phyloP scores from a whole-genome alignment of 2,888 invertebrate species.

The Tiliacea citrago region DNA sequence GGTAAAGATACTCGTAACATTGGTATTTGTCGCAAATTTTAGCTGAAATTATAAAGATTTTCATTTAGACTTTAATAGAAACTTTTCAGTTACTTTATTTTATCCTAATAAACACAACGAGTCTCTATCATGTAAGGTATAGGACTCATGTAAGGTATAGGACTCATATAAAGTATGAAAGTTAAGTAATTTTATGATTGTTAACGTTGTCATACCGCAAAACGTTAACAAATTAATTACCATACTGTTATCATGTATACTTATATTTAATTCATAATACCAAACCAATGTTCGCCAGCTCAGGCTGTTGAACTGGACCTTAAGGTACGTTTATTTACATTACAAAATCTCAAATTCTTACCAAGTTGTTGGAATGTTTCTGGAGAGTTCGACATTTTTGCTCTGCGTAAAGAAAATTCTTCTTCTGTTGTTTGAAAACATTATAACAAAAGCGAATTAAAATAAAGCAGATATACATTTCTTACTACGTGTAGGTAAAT shows the following conservation, averaged over 20 bases:
- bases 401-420: slow-evolving; percentile 76
- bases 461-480: slow-evolving; percentile 52
- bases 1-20: background rate
- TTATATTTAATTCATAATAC: slow-evolving; percentile 51
- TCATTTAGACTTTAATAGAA: background rate
- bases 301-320: slow-evolving; percentile 31
- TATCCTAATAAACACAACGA: background rate
- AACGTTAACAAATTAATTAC: slow-evolving; percentile 28
- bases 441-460: slow-evolving; percentile 71
- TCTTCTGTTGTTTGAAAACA: slow-evolving; percentile 74
- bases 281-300: slow-evolving; percentile 43
- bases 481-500: slow-evolving; percentile 28
- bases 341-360: slow-evolving; percentile 79
- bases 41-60: background rate
- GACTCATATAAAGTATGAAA: background rate
- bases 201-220: background rate
- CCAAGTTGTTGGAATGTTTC: slow-evolving; percentile 78
- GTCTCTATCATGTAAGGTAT: background rate
- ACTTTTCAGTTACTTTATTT: background rate
- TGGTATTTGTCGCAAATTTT: background rate
- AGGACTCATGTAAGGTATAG: too few species aligned
- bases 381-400: slow-evolving; percentile 78
- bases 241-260: slow-evolving; percentile 17
- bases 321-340: slow-evolving; percentile 72
- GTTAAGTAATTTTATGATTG: background rate